phyloP scores from a whole-genome alignment of 2,888 invertebrate species.

The Clostera curtula region DNA sequence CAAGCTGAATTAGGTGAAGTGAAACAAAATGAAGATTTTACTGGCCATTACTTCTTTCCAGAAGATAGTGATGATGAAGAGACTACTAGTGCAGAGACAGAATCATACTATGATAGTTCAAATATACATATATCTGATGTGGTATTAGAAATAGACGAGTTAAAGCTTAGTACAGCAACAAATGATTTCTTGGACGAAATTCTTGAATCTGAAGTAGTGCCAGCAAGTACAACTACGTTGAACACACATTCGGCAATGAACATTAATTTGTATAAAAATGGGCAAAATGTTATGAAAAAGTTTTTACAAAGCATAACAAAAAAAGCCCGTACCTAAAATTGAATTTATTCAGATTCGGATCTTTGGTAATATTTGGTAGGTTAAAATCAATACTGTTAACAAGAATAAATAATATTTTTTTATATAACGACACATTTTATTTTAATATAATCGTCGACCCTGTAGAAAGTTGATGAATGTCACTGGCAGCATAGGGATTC shows the following conservation, averaged over 20 bases:
- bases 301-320: conserved; percentile 39
- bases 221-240: conserved; percentile 34
- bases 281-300: conserved; percentile 39
- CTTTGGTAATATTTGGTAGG: too few relatives aligned
- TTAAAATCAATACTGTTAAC: too few relatives aligned
- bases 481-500: too few relatives aligned
- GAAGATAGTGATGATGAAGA: conserved; percentile 50
- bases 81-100: conserved; percentile 33
- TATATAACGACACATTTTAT: too few relatives aligned
- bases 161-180: conserved; percentile 45
- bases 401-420: too few relatives aligned
- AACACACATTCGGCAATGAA: conserved; percentile 30
- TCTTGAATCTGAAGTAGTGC: conserved; percentile 46
- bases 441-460: too few relatives aligned
- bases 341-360: conserved; percentile 9
- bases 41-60: conserved; percentile 65
- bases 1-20: conserved; percentile 53
- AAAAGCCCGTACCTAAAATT: conserved; percentile 11
- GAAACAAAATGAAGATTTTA: conserved; percentile 45
- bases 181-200: conserved; percentile 61
- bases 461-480: too few relatives aligned
- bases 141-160: conserved; percentile 49
- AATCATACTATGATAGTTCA: conserved; percentile 45
- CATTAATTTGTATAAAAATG: conserved; percentile 32
- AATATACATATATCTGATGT: conserved; percentile 43